A percentile compares a stretch with the other conserved stretches of the same genome.
These are phyloP conservation scores for Coregonus sp. DNA, from an alignment of 2,797 vertebrate species.

Conservation along the genomic window DNA sequence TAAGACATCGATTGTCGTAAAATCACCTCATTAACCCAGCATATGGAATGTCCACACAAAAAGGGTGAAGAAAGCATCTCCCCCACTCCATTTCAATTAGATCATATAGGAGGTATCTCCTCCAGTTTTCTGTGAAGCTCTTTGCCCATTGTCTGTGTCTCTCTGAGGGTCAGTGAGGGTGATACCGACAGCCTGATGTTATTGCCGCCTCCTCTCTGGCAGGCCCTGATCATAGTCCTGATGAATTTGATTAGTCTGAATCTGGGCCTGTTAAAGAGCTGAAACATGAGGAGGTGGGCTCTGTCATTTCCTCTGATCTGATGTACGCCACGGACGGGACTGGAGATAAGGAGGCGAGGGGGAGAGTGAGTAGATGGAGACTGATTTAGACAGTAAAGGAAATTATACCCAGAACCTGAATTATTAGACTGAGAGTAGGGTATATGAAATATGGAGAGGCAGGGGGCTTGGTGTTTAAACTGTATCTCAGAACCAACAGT, in stretches of 20 bases:
- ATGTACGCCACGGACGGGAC: constrained; percentile 23
- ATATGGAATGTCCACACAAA: too few species aligned
- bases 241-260: constrained; percentile 46
- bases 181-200: constrained; percentile 25
- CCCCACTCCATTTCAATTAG: neutral
- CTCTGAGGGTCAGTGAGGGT: neutral
- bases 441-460: neutral
- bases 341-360: neutral
- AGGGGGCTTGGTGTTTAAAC: neutral
- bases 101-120: neutral
- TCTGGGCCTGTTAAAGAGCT: constrained; percentile 47
- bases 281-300: constrained; percentile 45
- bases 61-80: neutral
- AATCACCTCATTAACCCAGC: too few species aligned
- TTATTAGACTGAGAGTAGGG: neutral
- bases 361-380: constrained; percentile 8
- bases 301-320: constrained; percentile 55
- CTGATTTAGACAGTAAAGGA: neutral
- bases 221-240: constrained; percentile 10
- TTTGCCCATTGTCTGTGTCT: neutral
- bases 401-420: constrained; percentile 12
- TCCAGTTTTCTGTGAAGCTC: neutral
- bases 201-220: constrained; percentile 29
- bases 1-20: too few species aligned
- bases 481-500: neutral